A percentile compares a stretch with the other conserved stretches of the same genome.
phyloP scores from a whole-genome alignment of 2,797 vertebrate species.

The Gallirallus australis region DNA sequence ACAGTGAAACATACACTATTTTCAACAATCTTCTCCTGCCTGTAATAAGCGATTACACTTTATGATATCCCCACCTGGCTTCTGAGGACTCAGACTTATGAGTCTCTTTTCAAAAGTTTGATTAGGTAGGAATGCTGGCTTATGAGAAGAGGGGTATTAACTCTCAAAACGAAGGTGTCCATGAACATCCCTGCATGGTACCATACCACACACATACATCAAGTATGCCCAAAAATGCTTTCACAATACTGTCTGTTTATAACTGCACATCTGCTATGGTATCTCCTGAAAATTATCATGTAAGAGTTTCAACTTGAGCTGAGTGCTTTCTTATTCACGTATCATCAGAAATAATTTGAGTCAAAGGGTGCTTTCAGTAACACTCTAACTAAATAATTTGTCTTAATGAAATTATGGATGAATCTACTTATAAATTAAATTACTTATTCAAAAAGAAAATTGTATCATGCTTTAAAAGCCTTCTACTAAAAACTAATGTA shows the following conservation, averaged over 20 bases:
- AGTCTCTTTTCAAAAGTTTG: neutral
- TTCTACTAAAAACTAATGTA: neutral
- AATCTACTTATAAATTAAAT: neutral
- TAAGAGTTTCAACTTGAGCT: neutral
- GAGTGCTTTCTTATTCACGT: neutral
- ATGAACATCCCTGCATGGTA: rapidly evolving
- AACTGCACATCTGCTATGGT: neutral
- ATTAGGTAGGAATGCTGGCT: neutral
- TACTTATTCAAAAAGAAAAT: neutral
- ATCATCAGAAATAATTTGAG: neutral
- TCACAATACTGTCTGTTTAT: neutral
- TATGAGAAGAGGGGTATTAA: neutral
- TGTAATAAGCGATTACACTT: neutral
- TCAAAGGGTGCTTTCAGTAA: neutral
- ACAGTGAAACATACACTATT: neutral
- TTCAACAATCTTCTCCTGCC: neutral
- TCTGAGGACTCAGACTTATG: neutral
- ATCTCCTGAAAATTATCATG: neutral
- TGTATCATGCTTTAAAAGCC: neutral
- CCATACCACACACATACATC: neutral
- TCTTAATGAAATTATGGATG: neutral
- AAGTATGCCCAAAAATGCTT: neutral
- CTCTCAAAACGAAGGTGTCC: neutral
- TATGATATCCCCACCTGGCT: neutral
- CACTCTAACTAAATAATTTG: neutral